A percentile compares a stretch with the other conserved stretches of the same genome.
phyloP scores from a whole-genome alignment of 2,888 invertebrate species.

The Amblyjoppa proteus region DNA sequence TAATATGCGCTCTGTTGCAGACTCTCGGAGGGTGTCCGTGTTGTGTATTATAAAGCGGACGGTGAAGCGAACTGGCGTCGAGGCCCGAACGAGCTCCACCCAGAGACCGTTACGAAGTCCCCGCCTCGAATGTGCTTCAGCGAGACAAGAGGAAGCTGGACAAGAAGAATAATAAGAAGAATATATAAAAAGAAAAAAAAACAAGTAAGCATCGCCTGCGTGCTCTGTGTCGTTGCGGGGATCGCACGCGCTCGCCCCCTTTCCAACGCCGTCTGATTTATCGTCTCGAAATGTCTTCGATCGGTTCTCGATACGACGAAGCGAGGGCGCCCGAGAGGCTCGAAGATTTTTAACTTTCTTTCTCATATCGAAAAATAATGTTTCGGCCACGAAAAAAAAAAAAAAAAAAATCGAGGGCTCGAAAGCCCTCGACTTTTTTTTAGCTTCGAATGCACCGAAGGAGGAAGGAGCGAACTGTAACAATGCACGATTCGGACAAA shows the following conservation, averaged over 20 bases:
- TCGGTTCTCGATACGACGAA: conserved; percentile 59
- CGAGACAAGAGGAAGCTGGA: conserved; percentile 50
- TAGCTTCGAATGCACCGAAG: neutral
- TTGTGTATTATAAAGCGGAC: conserved; percentile 37
- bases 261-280: conserved; percentile 55
- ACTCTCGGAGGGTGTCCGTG: conserved; percentile 17
- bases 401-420: no score
- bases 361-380: conserved; percentile 18
- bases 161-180: conserved; percentile 37
- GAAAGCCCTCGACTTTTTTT: neutral
- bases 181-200: conserved; percentile 34
- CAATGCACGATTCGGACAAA: no score
- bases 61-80: conserved; percentile 22
- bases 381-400: neutral
- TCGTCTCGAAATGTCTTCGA: conserved; percentile 62
- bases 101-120: conserved; percentile 40
- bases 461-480: no score
- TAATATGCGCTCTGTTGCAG: conserved; percentile 7
- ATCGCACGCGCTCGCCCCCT: conserved; percentile 63
- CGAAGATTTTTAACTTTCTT: conserved; percentile 35
- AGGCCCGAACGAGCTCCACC: conserved; percentile 33
- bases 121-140: conserved; percentile 16
- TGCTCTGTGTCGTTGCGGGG: conserved; percentile 44
- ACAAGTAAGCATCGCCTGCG: conserved; percentile 9
- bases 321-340: conserved; percentile 21